A percentile compares a stretch with the other conserved stretches of the same genome.
These are phyloP conservation scores for Bombus confusus DNA, from an alignment of 1,140 invertebrate species.

Conservation along the genomic window DNA sequence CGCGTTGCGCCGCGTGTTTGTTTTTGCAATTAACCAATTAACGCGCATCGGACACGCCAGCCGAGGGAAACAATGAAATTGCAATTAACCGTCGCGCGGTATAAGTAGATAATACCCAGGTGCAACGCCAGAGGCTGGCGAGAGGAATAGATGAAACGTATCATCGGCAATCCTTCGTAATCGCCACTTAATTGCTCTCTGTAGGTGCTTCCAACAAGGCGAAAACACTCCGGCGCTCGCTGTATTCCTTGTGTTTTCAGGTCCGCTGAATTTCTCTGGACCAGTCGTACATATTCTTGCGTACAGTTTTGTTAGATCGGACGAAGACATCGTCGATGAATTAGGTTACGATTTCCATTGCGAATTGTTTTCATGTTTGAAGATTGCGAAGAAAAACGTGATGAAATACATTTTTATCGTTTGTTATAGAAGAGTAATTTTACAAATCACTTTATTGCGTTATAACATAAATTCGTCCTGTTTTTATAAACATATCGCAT, in stretches of 20 bases:
- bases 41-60: not conserved
- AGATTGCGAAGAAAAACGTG: no score
- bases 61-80: slow-evolving; percentile 1
- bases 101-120: not conserved
- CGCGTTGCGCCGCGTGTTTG: slow-evolving; percentile 17
- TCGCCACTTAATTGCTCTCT: slow-evolving; percentile 15
- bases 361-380: no score
- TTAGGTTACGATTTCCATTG: not conserved
- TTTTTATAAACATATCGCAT: no score
- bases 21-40: slow-evolving; percentile 59
- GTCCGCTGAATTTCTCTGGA: not conserved
- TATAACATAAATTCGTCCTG: no score
- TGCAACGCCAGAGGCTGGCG: no score
- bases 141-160: not conserved
- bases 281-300: not conserved
- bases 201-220: not conserved
- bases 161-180: not conserved
- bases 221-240: not conserved
- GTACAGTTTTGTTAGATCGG: not conserved
- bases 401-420: no score
- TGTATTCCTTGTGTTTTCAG: not conserved
- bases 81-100: slow-evolving; percentile 25
- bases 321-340: not conserved
- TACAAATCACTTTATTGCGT: no score
- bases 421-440: no score